phyloP scores from a whole-genome alignment of 2,113 vertebrate species.

The Irena cyanogastra region DNA sequence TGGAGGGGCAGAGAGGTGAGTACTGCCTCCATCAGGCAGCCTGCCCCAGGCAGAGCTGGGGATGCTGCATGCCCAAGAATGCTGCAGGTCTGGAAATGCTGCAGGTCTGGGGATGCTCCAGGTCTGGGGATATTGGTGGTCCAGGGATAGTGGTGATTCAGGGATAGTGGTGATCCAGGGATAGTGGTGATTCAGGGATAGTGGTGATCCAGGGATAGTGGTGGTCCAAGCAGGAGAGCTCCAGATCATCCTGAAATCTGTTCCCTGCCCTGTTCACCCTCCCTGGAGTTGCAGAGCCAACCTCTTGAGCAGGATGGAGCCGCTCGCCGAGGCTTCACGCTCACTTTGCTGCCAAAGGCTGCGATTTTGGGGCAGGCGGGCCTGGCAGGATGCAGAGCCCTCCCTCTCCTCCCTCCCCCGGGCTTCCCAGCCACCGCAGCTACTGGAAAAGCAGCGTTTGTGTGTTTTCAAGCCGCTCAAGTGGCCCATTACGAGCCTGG shows the following conservation, averaged over 20 bases:
- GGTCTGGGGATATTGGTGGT: fast-evolving
- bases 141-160: background rate
- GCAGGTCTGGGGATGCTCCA: fast-evolving
- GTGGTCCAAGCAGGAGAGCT: background rate
- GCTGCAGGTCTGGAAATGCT: no score
- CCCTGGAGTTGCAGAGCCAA: background rate
- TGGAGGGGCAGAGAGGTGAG: background rate
- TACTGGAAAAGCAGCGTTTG: background rate
- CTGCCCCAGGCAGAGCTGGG: no score
- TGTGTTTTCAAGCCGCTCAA: background rate
- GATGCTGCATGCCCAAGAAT: no score
- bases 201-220: background rate
- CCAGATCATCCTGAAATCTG: background rate
- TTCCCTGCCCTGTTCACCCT: background rate
- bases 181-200: background rate
- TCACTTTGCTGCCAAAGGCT: background rate
- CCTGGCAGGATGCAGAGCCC: background rate
- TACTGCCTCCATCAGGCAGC: fast-evolving
- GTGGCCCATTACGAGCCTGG: background rate
- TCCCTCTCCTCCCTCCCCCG: background rate
- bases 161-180: background rate
- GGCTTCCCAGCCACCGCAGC: background rate
- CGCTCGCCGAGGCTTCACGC: fast-evolving
- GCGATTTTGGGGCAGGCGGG: background rate
- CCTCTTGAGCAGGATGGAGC: background rate